These are phyloP conservation scores for Raja brachyura DNA, from an alignment of 2,113 vertebrate species.

Conservation along the genomic window DNA sequence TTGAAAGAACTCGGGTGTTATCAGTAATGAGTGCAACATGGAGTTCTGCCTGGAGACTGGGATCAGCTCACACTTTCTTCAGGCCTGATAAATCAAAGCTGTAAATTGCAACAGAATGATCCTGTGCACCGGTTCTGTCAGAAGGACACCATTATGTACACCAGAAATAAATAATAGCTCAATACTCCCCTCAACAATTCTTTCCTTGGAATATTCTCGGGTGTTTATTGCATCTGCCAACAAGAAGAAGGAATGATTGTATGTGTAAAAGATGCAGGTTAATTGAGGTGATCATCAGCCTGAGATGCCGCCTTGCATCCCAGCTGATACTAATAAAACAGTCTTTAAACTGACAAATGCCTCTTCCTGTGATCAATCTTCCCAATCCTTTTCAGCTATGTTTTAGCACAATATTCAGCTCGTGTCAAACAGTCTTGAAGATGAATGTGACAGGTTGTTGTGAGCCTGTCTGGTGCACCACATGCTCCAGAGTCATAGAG, in stretches of 20 bases:
- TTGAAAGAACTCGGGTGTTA: background rate
- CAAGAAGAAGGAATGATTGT: background rate
- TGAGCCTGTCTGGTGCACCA: background rate
- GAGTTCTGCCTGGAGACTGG: background rate
- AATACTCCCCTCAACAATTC: no score
- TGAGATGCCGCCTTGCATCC: conserved; percentile 40
- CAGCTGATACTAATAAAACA: conserved; percentile 47
- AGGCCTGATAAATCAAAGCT: conserved; percentile 4
- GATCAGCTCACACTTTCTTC: background rate
- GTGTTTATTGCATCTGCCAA: background rate
- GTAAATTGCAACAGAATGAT: background rate
- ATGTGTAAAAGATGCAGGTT: conserved; percentile 14
- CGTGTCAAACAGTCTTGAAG: background rate
- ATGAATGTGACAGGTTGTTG: background rate
- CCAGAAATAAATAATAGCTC: background rate
- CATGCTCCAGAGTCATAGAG: background rate
- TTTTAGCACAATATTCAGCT: background rate
- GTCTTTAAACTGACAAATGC: conserved; percentile 40
- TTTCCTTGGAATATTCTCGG: background rate
- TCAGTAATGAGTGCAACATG: conserved; percentile 30
- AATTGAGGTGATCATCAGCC: conserved; percentile 29
- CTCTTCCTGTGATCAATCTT: conserved; percentile 49
- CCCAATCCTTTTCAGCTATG: background rate
- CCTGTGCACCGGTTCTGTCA: background rate
- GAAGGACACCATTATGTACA: no score